These are phyloP conservation scores for Phycodurus eques DNA, from an alignment of 2,113 vertebrate species.

Conservation along the genomic window DNA sequence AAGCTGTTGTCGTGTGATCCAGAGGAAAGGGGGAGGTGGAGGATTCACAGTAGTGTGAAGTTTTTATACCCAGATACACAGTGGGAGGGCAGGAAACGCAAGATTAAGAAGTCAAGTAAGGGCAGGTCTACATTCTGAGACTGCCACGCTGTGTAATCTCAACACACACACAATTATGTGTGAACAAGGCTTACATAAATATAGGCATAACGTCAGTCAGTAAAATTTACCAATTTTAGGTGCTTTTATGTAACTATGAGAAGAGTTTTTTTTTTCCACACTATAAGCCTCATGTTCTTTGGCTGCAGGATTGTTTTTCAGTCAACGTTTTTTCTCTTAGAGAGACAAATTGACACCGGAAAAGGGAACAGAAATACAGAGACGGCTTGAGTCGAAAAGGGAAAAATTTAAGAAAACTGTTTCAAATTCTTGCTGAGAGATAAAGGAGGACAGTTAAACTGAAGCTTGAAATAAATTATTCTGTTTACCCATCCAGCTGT, in stretches of 20 bases:
- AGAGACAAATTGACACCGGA: constrained; percentile 32
- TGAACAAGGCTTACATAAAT: constrained; percentile 10
- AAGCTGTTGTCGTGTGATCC: constrained; percentile 54
- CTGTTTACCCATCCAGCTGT: background rate
- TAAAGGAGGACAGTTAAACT: constrained; percentile 1
- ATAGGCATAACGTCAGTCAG: constrained; percentile 6
- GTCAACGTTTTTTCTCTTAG: constrained; percentile 15
- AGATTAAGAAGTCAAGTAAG: constrained; percentile 77
- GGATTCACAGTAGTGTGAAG: constrained; percentile 53
- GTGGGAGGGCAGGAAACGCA: constrained; percentile 67
- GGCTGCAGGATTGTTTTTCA: background rate
- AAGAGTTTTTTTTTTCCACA: background rate
- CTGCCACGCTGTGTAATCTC: constrained; percentile 28
- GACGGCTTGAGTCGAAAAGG: background rate
- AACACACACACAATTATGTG: constrained; percentile 5
- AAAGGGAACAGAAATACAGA: constrained; percentile 18
- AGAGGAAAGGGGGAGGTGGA: constrained; percentile 44
- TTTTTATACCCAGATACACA: constrained; percentile 56
- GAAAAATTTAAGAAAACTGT: background rate
- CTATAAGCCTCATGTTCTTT: constrained; percentile 12
- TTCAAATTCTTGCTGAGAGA: background rate
- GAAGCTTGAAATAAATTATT: constrained; percentile 17
- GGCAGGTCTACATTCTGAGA: constrained; percentile 57
- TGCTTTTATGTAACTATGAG: constrained; percentile 21
- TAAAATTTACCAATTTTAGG: constrained; percentile 26